Evolutionary conservation across 2,113 vertebrate genomes (phyloP).

Genomic region (Puma concolor): DNA sequence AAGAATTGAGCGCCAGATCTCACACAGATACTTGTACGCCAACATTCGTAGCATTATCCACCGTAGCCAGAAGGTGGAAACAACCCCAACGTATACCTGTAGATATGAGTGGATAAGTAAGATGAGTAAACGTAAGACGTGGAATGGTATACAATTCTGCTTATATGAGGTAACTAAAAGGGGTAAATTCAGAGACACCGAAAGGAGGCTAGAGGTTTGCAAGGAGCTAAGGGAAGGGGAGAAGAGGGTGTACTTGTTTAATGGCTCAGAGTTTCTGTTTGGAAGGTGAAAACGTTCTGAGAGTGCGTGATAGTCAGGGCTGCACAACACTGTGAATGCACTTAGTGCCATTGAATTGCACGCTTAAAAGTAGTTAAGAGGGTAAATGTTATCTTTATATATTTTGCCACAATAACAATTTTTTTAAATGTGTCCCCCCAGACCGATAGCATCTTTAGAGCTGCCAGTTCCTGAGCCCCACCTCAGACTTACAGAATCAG

Average conservation of each 20-base stretch:
- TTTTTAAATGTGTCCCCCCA: background rate
- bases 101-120: background rate
- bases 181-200: background rate
- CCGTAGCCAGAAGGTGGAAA: background rate
- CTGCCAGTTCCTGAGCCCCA: background rate
- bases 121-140: background rate
- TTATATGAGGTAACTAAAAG: background rate
- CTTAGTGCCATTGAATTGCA: background rate
- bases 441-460: background rate
- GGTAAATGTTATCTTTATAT: background rate
- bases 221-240: too few relatives aligned
- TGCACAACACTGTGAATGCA: background rate
- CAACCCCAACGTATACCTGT: background rate
- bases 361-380: background rate
- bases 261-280: background rate
- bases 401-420: background rate
- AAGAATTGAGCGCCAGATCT: background rate
- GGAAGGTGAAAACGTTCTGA: background rate
- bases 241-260: background rate
- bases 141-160: background rate
- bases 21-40: background rate
- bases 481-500: background rate
- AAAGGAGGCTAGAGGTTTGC: background rate
- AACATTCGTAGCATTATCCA: background rate
- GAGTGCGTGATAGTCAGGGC: background rate